Conservation (phyloP, 1,140 invertebrate species). For the Euura saliciscinereae region DNA sequence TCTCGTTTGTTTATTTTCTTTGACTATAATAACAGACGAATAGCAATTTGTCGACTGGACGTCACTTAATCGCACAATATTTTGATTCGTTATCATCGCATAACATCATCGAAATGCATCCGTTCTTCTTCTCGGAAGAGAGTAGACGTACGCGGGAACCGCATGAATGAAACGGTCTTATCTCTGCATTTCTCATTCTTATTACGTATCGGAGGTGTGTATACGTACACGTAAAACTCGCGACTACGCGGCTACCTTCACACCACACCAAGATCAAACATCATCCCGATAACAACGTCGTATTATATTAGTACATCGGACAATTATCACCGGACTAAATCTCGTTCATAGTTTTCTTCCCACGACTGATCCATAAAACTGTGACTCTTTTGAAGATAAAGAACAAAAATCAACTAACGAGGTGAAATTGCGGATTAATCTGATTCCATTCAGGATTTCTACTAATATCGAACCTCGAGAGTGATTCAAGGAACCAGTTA, state of each 20-base stretch:
- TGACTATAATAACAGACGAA: background rate
- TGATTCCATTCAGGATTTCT: too few species aligned
- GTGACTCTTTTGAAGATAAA: too few species aligned
- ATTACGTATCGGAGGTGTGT: background rate
- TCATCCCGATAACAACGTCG: too few species aligned
- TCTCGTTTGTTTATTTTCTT: background rate
- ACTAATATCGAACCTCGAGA: too few species aligned
- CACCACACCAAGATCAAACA: too few species aligned
- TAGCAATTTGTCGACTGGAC: background rate
- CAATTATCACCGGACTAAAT: too few species aligned
- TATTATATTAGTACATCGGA: too few species aligned
- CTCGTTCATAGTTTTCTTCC: too few species aligned
- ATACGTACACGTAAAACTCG: background rate
- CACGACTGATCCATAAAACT: too few species aligned
- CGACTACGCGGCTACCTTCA: background rate
- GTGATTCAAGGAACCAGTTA: too few species aligned
- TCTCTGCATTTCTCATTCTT: background rate
- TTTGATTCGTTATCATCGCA: background rate
- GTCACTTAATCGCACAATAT: background rate
- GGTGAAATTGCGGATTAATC: too few species aligned
- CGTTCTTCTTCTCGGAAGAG: background rate
- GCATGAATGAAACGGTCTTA: background rate
- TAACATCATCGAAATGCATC: background rate
- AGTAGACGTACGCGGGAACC: background rate
- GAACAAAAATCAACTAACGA: too few species aligned